Conservation (phyloP, 2,888 invertebrate species). For the Megaustenia siamemsis region DNA sequence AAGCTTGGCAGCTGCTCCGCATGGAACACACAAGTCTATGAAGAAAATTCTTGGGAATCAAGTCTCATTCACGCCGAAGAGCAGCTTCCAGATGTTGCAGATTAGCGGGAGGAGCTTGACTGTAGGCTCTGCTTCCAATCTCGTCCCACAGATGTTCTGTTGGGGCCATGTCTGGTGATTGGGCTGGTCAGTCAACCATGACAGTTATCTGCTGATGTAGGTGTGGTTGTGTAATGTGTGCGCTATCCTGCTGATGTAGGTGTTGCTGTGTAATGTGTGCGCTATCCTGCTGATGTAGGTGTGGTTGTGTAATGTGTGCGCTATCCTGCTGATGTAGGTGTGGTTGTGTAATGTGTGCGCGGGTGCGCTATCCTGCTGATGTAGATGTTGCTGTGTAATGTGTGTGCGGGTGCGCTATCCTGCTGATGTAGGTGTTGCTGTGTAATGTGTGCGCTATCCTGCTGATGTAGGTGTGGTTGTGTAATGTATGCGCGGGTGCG, state of each 20-base stretch:
- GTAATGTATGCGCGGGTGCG: too few relatives aligned
- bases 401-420: too few relatives aligned
- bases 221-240: background rate
- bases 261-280: too few relatives aligned
- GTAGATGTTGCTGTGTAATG: too few relatives aligned
- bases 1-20: background rate
- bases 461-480: too few relatives aligned
- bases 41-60: background rate
- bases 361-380: too few relatives aligned
- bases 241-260: too few relatives aligned
- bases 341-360: too few relatives aligned
- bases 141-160: background rate
- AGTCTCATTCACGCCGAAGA: background rate
- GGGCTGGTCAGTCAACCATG: background rate
- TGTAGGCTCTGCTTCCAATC: background rate
- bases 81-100: slow-evolving; percentile 1
- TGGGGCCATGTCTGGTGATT: background rate
- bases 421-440: too few relatives aligned
- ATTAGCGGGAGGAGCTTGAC: background rate
- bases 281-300: slow-evolving; percentile 3
- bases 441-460: too few relatives aligned
- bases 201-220: background rate
- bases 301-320: too few relatives aligned
- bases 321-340: too few relatives aligned
- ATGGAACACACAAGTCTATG: background rate